Evolutionary conservation across 2,797 vertebrate species (phyloP), one percentile per base, ranked within the genome.

Genomic region (Sebastes kiyomatsui): DNA sequence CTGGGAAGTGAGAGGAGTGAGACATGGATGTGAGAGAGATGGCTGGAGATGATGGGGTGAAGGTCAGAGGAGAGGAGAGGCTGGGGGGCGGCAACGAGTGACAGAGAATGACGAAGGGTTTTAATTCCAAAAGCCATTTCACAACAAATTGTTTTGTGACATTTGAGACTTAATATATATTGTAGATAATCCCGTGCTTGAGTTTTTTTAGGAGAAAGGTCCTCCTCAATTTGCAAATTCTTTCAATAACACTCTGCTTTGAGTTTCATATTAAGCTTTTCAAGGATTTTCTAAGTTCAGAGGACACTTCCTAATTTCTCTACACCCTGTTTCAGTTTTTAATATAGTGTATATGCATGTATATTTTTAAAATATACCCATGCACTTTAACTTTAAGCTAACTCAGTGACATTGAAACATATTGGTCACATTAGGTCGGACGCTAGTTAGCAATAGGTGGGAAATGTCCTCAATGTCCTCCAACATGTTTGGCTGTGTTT

Each of bases 21-120:
- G 64, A 76, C 4, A 1, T 13, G 32, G 60, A 54, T 22, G 27
- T 38, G 54, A 68, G 78, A 62, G 72, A 67, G 22, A 77, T 66
- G 80, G 80, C 30, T 78, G 64, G 56, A 76, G 82, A 84, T 32
- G 74, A 84, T 32, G 74, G 72, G 75, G 75, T 75, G 67, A 85
- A 90, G 85, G 88, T 90, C 85, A 77, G 69, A 3, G 64, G 59
- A 9, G 49, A n/a, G 49, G 59, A 7, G 49, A 28, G 27, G 27
- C 5, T 28, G 27, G 27, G 18, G 46, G 52, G 14, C 4, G 4
- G 22, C 2, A 20, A 28, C 16, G 32, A 70, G 49, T 38, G 67
- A 67, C 66, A 32, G 3, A 72, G 62, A 76, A 54, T 20, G 52
- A 84, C 68, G 60, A 79, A 33, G 27, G 38, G 33, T 73, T 73